These are phyloP conservation scores for Chamaea fasciata DNA, from an alignment of 2,113 vertebrate genomes.

Conservation along the genomic window DNA sequence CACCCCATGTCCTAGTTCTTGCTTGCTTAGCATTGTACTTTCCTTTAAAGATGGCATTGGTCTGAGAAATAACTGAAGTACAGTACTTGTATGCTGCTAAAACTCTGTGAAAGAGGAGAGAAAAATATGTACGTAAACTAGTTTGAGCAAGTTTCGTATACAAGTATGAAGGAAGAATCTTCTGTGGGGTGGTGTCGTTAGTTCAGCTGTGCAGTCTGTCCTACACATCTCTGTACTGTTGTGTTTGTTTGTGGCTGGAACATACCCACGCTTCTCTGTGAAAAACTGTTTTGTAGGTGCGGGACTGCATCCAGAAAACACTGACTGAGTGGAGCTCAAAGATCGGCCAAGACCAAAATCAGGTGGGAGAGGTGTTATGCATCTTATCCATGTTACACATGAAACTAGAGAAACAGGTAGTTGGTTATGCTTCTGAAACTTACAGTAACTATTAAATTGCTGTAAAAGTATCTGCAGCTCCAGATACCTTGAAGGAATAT, in stretches of 20 bases:
- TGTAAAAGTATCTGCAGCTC: background rate
- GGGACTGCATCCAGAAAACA: constrained; percentile 91
- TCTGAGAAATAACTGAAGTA: background rate
- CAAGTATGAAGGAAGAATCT: background rate
- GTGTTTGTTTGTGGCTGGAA: background rate
- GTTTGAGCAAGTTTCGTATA: background rate
- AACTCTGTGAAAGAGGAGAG: background rate
- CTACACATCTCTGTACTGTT: background rate
- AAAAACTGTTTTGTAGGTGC: constrained; percentile 80
- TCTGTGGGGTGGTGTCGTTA: background rate
- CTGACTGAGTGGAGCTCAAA: constrained; percentile 88
- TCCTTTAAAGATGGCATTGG: background rate
- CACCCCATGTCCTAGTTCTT: background rate
- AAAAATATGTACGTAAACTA: background rate
- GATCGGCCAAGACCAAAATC: constrained; percentile 65
- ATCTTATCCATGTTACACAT: accelerated
- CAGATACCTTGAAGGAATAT: background rate
- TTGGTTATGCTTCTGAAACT: background rate
- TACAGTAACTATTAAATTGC: background rate
- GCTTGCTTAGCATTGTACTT: background rate
- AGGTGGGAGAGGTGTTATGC: constrained; percentile 49
- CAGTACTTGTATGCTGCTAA: background rate
- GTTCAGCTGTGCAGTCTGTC: background rate
- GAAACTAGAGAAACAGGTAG: background rate
- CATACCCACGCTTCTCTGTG: background rate